Conservation (phyloP, 2,888 invertebrate genomes). For the Pocota personata region DNA sequence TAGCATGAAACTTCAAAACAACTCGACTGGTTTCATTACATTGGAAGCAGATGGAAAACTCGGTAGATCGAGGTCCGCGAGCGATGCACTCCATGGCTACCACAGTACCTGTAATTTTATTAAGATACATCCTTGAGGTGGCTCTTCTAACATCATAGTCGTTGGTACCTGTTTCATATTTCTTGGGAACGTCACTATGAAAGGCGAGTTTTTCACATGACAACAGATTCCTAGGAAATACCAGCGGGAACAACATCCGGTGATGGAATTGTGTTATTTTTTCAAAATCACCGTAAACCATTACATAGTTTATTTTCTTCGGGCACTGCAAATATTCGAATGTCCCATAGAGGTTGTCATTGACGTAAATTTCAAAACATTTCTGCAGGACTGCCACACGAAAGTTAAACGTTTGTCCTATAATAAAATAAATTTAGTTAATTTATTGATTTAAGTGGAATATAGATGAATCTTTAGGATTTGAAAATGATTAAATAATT, state of each 20-base stretch:
- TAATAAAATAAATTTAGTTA: background rate
- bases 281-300: constrained; percentile 81
- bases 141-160: too few species aligned
- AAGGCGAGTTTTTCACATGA: constrained; percentile 81
- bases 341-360: constrained; percentile 81
- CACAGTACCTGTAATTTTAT: constrained; percentile 79
- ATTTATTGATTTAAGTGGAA: background rate
- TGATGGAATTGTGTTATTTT: constrained; percentile 82
- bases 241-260: constrained; percentile 81
- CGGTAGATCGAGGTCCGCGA: constrained; percentile 80
- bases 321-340: constrained; percentile 81
- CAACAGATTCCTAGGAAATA: constrained; percentile 80
- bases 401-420: constrained; percentile 81
- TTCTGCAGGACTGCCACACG: constrained; percentile 81
- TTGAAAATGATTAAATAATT: too few species aligned
- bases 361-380: constrained; percentile 82
- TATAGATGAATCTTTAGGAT: too few species aligned
- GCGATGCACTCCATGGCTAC: constrained; percentile 82
- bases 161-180: constrained; percentile 79
- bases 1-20: constrained; percentile 80
- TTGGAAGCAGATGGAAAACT: constrained; percentile 82
- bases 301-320: constrained; percentile 80
- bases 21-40: constrained; percentile 81
- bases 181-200: constrained; percentile 81
- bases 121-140: too few species aligned